These are phyloP conservation scores for Elegia similella DNA, from an alignment of 2,888 invertebrate species.

Conservation along the genomic window DNA sequence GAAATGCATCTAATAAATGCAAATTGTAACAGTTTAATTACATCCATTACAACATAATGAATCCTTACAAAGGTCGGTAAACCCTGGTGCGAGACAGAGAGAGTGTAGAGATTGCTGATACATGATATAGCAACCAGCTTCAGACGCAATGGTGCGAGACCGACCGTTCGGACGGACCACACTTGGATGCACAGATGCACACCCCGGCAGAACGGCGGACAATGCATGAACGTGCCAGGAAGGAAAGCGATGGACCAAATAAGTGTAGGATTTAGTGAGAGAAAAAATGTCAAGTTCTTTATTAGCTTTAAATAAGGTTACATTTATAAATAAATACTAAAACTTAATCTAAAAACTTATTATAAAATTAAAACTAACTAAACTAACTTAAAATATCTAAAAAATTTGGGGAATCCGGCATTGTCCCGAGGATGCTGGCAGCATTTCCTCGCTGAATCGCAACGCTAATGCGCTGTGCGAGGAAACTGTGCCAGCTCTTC, in stretches of 20 bases:
- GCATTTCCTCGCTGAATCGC: too few relatives aligned
- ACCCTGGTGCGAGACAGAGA: conserved; percentile 10
- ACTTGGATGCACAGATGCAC: conserved; percentile 55
- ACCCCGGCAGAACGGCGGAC: background rate
- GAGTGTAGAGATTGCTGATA: conserved; percentile 14
- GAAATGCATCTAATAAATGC: background rate
- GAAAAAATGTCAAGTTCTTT: too few relatives aligned
- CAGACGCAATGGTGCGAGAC: conserved; percentile 61
- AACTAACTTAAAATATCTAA: too few relatives aligned
- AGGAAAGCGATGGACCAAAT: background rate
- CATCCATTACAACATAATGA: background rate
- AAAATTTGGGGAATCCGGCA: too few relatives aligned
- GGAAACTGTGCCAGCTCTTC: too few relatives aligned
- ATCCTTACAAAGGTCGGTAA: conserved; percentile 14
- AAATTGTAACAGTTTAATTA: background rate
- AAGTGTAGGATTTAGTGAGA: background rate
- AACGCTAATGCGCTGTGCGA: too few relatives aligned
- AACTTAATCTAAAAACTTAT: too few relatives aligned
- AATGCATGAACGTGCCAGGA: background rate
- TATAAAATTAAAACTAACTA: too few relatives aligned
- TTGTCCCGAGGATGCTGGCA: too few relatives aligned
- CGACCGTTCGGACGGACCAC: conserved; percentile 52
- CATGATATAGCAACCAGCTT: conserved; percentile 33
- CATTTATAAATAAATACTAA: too few relatives aligned
- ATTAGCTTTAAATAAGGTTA: too few relatives aligned